phyloP scores from a whole-genome alignment of 2,113 vertebrate genomes.

The Chionomys nivalis region DNA sequence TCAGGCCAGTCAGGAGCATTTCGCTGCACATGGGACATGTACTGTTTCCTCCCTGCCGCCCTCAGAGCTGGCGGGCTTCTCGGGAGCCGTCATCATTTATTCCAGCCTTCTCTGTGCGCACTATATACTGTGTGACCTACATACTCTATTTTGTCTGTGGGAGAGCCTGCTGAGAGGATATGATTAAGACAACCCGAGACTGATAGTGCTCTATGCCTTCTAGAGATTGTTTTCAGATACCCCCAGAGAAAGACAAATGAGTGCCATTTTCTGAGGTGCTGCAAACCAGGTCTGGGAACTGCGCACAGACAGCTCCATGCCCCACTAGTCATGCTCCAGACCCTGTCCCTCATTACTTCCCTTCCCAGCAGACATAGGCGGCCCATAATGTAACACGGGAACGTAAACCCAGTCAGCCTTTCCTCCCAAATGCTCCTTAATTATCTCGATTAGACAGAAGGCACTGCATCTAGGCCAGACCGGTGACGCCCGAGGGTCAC shows the following conservation, averaged over 20 bases:
- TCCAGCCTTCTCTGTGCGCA: background rate
- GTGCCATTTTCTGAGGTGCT: background rate
- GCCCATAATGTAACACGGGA: constrained; percentile 38
- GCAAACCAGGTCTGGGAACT: background rate
- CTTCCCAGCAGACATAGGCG: constrained; percentile 37
- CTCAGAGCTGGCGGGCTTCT: background rate
- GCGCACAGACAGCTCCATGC: background rate
- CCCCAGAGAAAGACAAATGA: background rate
- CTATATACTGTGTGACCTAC: background rate
- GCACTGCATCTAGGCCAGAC: constrained; percentile 2
- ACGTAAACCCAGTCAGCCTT: constrained; percentile 42
- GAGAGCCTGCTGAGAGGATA: background rate
- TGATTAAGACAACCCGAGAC: background rate
- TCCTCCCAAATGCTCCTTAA: constrained; percentile 6
- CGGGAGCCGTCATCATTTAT: background rate
- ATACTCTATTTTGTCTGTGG: background rate
- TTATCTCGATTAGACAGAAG: constrained; percentile 29
- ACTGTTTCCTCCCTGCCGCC: background rate
- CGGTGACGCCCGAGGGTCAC: background rate
- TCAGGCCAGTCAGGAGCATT: background rate
- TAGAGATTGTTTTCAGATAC: background rate
- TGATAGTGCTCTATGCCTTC: background rate
- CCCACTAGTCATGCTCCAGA: constrained; percentile 45
- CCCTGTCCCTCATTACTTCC: constrained; percentile 38
- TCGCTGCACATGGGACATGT: rapidly evolving